Conservation (phyloP, 2,888 invertebrate genomes). For the Candidula unifasciata region DNA sequence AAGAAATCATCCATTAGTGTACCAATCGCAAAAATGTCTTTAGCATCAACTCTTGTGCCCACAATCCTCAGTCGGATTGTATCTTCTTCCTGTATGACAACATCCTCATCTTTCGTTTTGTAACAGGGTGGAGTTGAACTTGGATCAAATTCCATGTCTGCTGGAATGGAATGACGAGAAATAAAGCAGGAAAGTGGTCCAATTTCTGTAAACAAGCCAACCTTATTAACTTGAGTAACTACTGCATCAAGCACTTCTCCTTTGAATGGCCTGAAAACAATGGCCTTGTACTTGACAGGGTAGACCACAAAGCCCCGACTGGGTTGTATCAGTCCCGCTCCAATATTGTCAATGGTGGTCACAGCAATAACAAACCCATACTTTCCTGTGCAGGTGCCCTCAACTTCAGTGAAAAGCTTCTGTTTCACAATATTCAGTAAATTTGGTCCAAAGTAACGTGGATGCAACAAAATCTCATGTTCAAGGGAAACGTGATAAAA, state of each 20-base stretch:
- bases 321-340: constrained; percentile 97
- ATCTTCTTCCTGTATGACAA: constrained; percentile 97
- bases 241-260: constrained; percentile 98
- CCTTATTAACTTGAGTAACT: constrained; percentile 86
- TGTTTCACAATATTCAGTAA: constrained; percentile 97
- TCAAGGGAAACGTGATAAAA: constrained; percentile 86
- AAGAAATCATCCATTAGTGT: constrained; percentile 99
- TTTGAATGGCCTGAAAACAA: constrained; percentile 99
- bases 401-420: constrained; percentile 97
- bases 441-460: constrained; percentile 98
- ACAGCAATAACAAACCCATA: constrained; percentile 99
- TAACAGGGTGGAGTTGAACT: constrained; percentile 98
- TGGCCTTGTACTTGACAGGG: constrained; percentile 99
- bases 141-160: constrained; percentile 99
- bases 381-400: constrained; percentile 99
- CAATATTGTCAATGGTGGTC: constrained; percentile 99
- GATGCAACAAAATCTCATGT: constrained; percentile 98
- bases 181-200: constrained; percentile 81
- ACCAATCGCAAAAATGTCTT: constrained; percentile 99
- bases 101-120: constrained; percentile 98
- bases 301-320: constrained; percentile 99
- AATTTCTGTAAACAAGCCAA: constrained; percentile 99
- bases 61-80: constrained; percentile 98
- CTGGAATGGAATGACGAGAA: constrained; percentile 91
- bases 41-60: constrained; percentile 98